A percentile compares a stretch with the other conserved stretches of the same genome.
phyloP scores from a whole-genome alignment of 2,888 invertebrate genomes.

The Pediacus dermestoides region DNA sequence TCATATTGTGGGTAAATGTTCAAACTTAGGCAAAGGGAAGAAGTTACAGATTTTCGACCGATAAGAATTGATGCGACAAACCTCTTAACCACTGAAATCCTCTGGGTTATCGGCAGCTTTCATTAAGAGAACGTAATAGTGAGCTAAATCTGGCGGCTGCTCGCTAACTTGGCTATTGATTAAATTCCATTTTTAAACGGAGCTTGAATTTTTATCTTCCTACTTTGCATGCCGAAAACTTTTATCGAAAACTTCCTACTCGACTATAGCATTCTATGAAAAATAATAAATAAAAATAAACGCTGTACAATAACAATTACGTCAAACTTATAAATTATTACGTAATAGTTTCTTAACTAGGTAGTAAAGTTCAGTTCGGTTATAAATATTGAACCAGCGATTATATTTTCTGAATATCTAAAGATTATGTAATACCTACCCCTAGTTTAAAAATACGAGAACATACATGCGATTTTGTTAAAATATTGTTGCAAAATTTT shows the following conservation, averaged over 20 bases:
- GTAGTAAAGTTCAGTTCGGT: too few relatives aligned
- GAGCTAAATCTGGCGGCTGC: constrained; percentile 25
- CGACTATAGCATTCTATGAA: constrained; percentile 8
- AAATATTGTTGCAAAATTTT: too few relatives aligned
- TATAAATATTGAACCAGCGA: background rate
- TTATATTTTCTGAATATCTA: too few relatives aligned
- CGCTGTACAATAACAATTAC: too few relatives aligned
- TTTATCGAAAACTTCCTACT: constrained; percentile 14
- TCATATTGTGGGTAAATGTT: too few relatives aligned
- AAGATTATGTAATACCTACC: too few relatives aligned
- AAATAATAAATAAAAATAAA: background rate
- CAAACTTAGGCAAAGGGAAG: too few relatives aligned
- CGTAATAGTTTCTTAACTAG: too few relatives aligned
- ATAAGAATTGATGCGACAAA: constrained; percentile 27
- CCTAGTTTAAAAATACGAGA: too few relatives aligned
- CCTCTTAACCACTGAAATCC: constrained; percentile 21
- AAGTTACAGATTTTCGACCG: constrained; percentile 17
- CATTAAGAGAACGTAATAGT: constrained; percentile 26
- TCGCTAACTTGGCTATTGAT: constrained; percentile 24
- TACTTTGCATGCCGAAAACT: constrained; percentile 23
- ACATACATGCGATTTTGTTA: too few relatives aligned
- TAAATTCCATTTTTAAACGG: constrained; percentile 26
- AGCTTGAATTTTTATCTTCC: constrained; percentile 21
- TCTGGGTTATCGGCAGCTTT: constrained; percentile 24
- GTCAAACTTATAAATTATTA: too few relatives aligned